Evolutionary conservation across 2,888 invertebrate genomes (phyloP).

Genomic region (Drosophila crucigera): DNA sequence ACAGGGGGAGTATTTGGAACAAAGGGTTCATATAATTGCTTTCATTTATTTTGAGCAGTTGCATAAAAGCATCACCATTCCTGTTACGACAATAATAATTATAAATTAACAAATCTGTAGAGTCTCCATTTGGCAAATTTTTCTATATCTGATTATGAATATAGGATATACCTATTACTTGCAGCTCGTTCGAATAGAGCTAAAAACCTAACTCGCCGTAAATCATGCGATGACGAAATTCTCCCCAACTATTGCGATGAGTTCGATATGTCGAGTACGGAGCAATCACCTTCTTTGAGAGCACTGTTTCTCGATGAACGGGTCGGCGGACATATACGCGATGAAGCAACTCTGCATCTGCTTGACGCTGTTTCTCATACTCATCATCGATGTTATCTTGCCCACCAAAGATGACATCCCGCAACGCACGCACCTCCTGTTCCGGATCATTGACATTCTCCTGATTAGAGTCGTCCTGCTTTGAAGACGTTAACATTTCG

Average conservation of each 20-base stretch:
- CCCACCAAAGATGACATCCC: slow-evolving; percentile 43
- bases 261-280: slow-evolving; percentile 57
- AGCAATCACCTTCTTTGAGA: slow-evolving; percentile 53
- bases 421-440: slow-evolving; percentile 10
- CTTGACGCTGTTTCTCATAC: not conserved
- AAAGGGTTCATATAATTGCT: slow-evolving; percentile 59
- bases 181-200: not conserved
- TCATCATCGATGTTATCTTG: slow-evolving; percentile 50
- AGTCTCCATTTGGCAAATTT: not conserved
- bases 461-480: not conserved
- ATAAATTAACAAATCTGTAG: not conserved
- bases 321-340: slow-evolving; percentile 14
- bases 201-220: slow-evolving; percentile 52
- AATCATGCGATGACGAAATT: slow-evolving; percentile 62
- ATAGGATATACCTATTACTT: not conserved
- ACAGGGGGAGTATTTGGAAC: slow-evolving; percentile 1
- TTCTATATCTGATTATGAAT: not conserved
- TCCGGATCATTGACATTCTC: not conserved
- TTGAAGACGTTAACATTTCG: not conserved
- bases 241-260: slow-evolving; percentile 65
- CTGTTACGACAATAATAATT: not conserved
- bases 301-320: accelerated
- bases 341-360: slow-evolving; percentile 37
- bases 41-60: slow-evolving; percentile 49
- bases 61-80: not conserved